phyloP scores from a whole-genome alignment of 2,888 invertebrate genomes.

The Stictocephala bisonia region DNA sequence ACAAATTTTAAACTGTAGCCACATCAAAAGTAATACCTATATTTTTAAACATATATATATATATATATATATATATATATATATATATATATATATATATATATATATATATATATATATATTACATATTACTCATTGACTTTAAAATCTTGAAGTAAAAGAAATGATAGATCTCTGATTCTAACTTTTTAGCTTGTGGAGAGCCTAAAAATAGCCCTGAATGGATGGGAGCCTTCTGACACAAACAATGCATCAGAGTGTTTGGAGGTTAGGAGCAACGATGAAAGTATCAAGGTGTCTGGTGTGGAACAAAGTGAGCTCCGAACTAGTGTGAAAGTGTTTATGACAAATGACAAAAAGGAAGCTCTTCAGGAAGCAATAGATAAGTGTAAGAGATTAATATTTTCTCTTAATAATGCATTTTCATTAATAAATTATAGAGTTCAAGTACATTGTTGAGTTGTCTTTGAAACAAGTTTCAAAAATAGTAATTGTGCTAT shows the following conservation, averaged over 20 bases:
- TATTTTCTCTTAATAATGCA: slow-evolving; percentile 43
- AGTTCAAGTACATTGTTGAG: neutral
- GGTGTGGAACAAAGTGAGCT: slow-evolving; percentile 78
- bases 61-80: no score
- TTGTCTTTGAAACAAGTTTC: neutral
- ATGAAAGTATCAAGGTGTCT: slow-evolving; percentile 55
- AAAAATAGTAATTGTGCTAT: neutral
- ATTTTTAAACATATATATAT: no score
- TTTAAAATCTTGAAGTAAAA: no score
- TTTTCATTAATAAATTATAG: neutral
- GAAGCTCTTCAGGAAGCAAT: slow-evolving; percentile 77
- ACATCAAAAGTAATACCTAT: no score
- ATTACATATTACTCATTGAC: no score
- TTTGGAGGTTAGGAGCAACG: slow-evolving; percentile 56
- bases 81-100: no score
- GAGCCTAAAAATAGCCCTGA: slow-evolving; percentile 72
- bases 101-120: no score
- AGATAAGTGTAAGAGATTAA: slow-evolving; percentile 71
- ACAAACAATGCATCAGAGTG: slow-evolving; percentile 49
- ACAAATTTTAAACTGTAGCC: no score
- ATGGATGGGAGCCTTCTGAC: slow-evolving; percentile 47
- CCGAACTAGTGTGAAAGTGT: slow-evolving; percentile 89
- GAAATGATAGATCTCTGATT: no score
- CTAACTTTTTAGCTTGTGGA: slow-evolving; percentile 71
- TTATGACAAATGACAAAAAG: slow-evolving; percentile 78